Percentiles rank a stretch among this genome's conserved stretches.
phyloP scores from a whole-genome alignment of 2,113 vertebrate species.

The Alosa alosa region DNA sequence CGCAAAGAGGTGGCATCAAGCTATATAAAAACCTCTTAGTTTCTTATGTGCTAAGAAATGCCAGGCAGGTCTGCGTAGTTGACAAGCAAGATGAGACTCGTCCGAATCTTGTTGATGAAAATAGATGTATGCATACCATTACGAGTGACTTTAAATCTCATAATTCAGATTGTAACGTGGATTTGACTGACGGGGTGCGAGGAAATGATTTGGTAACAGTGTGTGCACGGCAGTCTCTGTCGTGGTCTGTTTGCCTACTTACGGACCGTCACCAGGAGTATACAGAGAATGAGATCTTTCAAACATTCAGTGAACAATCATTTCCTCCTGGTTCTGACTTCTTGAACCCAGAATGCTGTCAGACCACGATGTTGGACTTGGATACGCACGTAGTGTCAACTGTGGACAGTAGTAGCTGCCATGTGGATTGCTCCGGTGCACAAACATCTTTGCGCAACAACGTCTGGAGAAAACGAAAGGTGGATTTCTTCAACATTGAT shows the following conservation, averaged over 20 bases:
- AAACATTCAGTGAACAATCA: constrained; percentile 23
- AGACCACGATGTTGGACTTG: constrained; percentile 81
- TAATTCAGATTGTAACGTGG: constrained; percentile 33
- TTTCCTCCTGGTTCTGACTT: neutral
- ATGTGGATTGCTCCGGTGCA: constrained; percentile 76
- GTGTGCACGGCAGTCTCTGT: neutral
- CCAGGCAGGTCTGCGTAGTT: constrained; percentile 79
- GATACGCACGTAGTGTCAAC: constrained; percentile 83
- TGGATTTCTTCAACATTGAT: constrained; percentile 59
- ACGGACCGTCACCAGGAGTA: neutral
- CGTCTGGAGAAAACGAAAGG: constrained; percentile 64
- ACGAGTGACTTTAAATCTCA: constrained; percentile 44
- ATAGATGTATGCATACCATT: neutral
- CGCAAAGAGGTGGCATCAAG: constrained; percentile 79
- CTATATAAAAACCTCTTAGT: constrained; percentile 83
- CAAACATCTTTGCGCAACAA: constrained; percentile 23
- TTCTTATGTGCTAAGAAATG: constrained; percentile 81
- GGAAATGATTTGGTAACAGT: neutral
- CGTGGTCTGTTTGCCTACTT: neutral
- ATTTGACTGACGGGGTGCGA: neutral
- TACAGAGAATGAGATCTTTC: neutral
- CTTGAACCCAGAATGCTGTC: constrained; percentile 62
- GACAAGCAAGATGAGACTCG: constrained; percentile 77
- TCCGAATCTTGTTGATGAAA: neutral
- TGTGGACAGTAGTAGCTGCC: constrained; percentile 77